Percentiles rank a stretch among this genome's conserved stretches.
Evolutionary conservation across 2,797 vertebrate genomes (phyloP).

Genomic region (Leontocebus nigricollis): DNA sequence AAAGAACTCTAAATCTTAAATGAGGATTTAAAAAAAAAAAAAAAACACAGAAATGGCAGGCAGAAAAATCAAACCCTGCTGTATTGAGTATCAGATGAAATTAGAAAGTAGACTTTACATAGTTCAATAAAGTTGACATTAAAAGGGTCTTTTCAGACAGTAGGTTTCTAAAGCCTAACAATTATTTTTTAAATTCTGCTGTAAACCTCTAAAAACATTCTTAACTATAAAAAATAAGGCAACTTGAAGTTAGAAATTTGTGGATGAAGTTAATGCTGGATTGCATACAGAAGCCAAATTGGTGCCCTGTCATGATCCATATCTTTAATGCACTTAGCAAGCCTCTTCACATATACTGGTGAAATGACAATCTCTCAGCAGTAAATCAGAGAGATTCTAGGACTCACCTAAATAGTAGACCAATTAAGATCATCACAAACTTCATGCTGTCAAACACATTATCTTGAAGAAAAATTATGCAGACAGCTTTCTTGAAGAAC

Average conservation of each 20-base stretch:
- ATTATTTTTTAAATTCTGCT: constrained; percentile 40
- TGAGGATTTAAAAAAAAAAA: neutral
- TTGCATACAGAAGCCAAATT: neutral
- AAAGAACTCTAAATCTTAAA: constrained; percentile 43
- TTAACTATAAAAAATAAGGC: constrained; percentile 72
- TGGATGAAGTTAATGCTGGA: neutral
- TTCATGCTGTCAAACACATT: constrained; percentile 52
- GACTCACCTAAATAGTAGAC: constrained; percentile 33
- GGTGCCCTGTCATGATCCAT: neutral
- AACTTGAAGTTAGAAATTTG: constrained; percentile 55
- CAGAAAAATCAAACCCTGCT: constrained; percentile 39
- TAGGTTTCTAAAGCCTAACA: constrained; percentile 40
- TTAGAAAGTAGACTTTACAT: constrained; percentile 41
- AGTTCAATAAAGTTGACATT: neutral
- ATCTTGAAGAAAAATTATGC: constrained; percentile 60
- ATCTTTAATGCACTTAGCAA: neutral
- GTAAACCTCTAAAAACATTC: constrained; percentile 1
- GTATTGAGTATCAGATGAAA: constrained; percentile 21
- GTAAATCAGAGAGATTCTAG: constrained; percentile 20
- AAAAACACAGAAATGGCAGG: constrained; percentile 4
- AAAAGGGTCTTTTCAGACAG: constrained; percentile 50
- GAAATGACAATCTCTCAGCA: neutral
- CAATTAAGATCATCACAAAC: constrained; percentile 47
- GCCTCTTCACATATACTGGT: neutral
- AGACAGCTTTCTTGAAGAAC: constrained; percentile 63